These are phyloP conservation scores for Amblyjoppa proteus DNA, from an alignment of 2,888 invertebrate species.

Conservation along the genomic window DNA sequence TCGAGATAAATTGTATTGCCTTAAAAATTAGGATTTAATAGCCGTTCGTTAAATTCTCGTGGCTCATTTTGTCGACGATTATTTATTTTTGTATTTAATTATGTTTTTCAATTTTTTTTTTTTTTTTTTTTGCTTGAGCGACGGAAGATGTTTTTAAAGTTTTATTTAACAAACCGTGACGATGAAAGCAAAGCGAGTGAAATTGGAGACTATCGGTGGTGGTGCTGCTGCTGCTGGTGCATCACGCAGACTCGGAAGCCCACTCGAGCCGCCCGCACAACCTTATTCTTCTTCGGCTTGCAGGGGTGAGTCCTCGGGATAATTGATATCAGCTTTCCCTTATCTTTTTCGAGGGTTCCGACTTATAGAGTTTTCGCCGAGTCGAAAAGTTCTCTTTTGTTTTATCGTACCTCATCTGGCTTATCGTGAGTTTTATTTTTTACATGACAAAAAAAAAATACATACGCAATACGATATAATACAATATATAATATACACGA, in stretches of 20 bases:
- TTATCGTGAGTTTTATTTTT: constrained; percentile 4
- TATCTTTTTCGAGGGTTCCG: constrained; percentile 39
- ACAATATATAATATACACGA: no score
- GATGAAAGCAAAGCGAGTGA: constrained; percentile 60
- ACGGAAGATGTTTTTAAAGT: constrained; percentile 54
- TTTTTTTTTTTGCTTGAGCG: background rate
- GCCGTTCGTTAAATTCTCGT: constrained; percentile 3
- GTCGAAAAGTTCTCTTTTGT: constrained; percentile 30
- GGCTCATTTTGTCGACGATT: background rate
- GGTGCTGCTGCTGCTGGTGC: constrained; percentile 35
- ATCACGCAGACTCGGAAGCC: constrained; percentile 48
- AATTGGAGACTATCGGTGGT: constrained; percentile 63
- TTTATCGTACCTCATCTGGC: background rate
- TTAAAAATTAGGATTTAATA: background rate
- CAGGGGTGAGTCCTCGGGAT: constrained; percentile 56
- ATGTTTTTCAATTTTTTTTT: background rate
- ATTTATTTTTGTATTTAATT: background rate
- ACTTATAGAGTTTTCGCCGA: constrained; percentile 24
- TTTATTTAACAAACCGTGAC: constrained; percentile 50
- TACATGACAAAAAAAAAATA: background rate
- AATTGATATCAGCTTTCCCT: constrained; percentile 63
- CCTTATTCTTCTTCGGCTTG: constrained; percentile 31
- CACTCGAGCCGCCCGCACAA: constrained; percentile 48
- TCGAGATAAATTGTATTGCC: background rate
- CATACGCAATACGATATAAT: background rate